A percentile compares a stretch with the other conserved stretches of the same genome.
These are phyloP conservation scores for Oryzias sinensis DNA, from an alignment of 2,797 vertebrate genomes.

Conservation along the genomic window DNA sequence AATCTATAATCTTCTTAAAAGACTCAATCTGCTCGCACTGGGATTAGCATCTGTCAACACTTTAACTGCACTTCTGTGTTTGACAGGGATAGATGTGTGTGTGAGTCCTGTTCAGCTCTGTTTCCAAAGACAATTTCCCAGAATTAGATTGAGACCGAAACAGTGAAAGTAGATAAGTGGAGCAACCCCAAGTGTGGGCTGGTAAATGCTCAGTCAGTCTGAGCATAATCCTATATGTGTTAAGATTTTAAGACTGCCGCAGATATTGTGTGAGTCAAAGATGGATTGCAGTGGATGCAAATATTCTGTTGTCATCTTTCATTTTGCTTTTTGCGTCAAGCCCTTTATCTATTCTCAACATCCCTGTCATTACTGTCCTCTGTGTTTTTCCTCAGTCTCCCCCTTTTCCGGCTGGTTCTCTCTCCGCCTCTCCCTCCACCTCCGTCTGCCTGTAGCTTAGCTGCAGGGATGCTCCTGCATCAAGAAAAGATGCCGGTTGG, in stretches of 20 bases:
- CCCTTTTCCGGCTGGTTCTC: constrained; percentile 12
- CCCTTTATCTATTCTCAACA: not conserved
- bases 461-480: constrained; percentile 39
- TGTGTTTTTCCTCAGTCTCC: not conserved
- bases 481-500: constrained; percentile 36
- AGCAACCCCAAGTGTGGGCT: not conserved
- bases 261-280: too few relatives aligned
- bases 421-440: not conserved
- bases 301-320: not conserved
- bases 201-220: not conserved
- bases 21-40: constrained; percentile 55
- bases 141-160: not conserved
- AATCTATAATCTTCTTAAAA: constrained; percentile 76
- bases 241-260: not conserved
- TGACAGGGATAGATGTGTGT: not conserved
- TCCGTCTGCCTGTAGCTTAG: constrained; percentile 22
- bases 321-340: not conserved
- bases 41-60: constrained; percentile 55
- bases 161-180: constrained; percentile 1
- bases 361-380: too few relatives aligned
- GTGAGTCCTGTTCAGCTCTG: not conserved
- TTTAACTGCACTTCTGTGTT: constrained; percentile 11
- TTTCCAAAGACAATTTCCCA: not conserved
- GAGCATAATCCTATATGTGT: not conserved
- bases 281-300: too few relatives aligned